Evolutionary conservation across 2,113 vertebrate species (phyloP).

Genomic region (Grammomys surdaster): DNA sequence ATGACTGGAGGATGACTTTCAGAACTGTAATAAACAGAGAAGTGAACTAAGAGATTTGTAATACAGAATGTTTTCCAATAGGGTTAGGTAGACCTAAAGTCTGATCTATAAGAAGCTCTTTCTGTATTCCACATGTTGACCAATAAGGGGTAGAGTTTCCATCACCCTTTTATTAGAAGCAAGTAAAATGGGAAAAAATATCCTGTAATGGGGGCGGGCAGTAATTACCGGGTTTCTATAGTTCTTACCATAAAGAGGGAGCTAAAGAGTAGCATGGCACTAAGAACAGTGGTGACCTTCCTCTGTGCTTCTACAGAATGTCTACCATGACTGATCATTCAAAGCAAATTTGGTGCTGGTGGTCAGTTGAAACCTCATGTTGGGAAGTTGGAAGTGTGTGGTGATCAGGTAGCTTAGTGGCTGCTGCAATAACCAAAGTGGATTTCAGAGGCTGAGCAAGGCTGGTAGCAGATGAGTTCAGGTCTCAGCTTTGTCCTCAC

Average conservation of each 20-base stretch:
- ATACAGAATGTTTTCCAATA: not conserved
- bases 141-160: not conserved
- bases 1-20: not conserved
- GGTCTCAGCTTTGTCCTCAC: not conserved
- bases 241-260: not conserved
- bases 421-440: not conserved
- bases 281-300: too few species aligned
- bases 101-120: not conserved
- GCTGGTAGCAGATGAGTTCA: not conserved
- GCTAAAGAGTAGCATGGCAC: not conserved
- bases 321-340: not conserved
- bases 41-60: not conserved
- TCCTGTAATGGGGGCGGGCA: not conserved
- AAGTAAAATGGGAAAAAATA: not conserved
- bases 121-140: not conserved
- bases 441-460: not conserved
- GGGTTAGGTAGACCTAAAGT: not conserved
- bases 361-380: too few species aligned
- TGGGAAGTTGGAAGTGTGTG: not conserved
- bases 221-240: not conserved
- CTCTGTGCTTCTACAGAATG: not conserved
- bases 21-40: not conserved
- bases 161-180: not conserved
- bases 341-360: too few species aligned
- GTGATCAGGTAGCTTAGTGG: not conserved